These are phyloP conservation scores for Blastobasis adustella DNA, from an alignment of 2,888 invertebrate genomes.

Conservation along the genomic window DNA sequence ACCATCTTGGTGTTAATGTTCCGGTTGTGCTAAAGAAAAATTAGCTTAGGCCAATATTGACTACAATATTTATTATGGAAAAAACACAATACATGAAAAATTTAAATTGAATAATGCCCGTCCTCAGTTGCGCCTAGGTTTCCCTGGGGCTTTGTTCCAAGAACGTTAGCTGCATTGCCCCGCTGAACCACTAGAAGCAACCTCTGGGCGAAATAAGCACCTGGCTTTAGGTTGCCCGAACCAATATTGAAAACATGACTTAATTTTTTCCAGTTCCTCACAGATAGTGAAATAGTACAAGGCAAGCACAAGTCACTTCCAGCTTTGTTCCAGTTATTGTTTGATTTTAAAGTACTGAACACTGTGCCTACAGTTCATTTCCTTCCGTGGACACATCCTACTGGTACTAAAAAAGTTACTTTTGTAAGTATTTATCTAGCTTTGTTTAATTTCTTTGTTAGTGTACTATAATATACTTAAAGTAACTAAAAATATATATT, in stretches of 20 bases:
- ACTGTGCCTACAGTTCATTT: conserved; percentile 78
- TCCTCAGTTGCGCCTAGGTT: no score
- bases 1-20: no score
- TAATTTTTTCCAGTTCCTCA: conserved; percentile 66
- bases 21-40: no score
- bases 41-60: no score
- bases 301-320: conserved; percentile 76
- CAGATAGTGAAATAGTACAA: conserved; percentile 67
- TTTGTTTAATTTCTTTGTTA: background rate
- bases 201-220: no score
- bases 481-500: background rate
- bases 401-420: conserved; percentile 34
- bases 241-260: background rate
- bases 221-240: no score
- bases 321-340: conserved; percentile 80
- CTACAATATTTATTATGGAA: no score
- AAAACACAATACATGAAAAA: no score
- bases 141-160: no score
- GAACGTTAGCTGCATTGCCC: no score
- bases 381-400: conserved; percentile 75
- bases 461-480: background rate
- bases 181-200: no score
- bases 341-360: conserved; percentile 76
- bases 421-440: conserved; percentile 29
- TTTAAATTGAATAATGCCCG: no score